These are phyloP conservation scores for Magallana gigas DNA, from an alignment of 1,140 invertebrate species.

Conservation along the genomic window DNA sequence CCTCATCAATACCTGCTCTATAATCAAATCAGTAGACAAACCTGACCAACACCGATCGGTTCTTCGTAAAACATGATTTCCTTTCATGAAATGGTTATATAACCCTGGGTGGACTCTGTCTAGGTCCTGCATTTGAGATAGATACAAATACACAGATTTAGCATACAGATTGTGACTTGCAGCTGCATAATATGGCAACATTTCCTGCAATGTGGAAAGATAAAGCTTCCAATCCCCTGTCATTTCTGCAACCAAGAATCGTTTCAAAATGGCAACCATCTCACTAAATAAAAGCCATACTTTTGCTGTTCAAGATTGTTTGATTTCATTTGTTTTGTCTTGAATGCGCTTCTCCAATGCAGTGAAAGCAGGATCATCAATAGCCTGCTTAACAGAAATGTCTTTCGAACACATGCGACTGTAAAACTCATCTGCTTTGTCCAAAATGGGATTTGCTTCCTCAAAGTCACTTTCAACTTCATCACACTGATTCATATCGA, in stretches of 20 bases:
- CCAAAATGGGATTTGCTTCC: neutral
- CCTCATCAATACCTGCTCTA: slow-evolving; percentile 48
- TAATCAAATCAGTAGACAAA: slow-evolving; percentile 73
- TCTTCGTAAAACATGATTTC: slow-evolving; percentile 52
- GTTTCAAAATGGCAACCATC: too few species aligned
- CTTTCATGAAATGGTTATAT: slow-evolving; percentile 65
- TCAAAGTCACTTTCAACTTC: neutral
- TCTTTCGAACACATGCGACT: too few species aligned
- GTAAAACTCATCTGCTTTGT: neutral
- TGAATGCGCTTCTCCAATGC: neutral
- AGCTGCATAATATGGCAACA: slow-evolving; percentile 79
- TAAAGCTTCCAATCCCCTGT: too few species aligned
- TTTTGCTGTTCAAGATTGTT: too few species aligned
- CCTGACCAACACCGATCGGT: slow-evolving; percentile 71
- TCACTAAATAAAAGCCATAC: too few species aligned
- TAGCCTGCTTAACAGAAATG: too few species aligned
- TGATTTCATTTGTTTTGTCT: slow-evolving; percentile 28
- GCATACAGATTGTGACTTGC: slow-evolving; percentile 79
- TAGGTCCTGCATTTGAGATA: slow-evolving; percentile 45
- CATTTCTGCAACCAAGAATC: too few species aligned
- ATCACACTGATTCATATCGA: neutral
- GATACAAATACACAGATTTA: slow-evolving; percentile 72
- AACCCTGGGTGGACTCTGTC: neutral
- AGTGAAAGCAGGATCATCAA: too few species aligned
- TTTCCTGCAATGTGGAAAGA: slow-evolving; percentile 47